A percentile compares a stretch with the other conserved stretches of the same genome.
phyloP scores from a whole-genome alignment of 1,140 invertebrate genomes.

The Helicorthomorpha holstii region DNA sequence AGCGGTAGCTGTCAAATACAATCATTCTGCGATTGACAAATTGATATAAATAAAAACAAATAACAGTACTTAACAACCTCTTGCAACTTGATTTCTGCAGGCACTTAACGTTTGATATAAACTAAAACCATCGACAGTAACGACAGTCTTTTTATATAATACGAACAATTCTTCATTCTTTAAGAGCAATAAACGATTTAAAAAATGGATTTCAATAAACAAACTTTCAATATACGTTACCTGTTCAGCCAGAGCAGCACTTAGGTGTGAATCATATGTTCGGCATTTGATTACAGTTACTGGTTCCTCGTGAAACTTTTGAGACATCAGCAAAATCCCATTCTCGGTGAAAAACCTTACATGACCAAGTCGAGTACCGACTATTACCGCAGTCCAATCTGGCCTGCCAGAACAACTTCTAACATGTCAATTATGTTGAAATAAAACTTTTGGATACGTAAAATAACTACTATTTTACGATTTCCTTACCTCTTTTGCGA shows the following conservation, averaged over 20 bases:
- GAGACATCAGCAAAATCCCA: constrained; percentile 59
- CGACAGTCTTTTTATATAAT: constrained; percentile 53
- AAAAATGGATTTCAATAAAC: background rate
- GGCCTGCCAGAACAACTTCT: constrained; percentile 43
- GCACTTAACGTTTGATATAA: constrained; percentile 62
- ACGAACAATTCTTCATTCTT: constrained; percentile 66
- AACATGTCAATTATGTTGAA: no score
- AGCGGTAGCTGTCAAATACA: constrained; percentile 42
- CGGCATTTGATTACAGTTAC: constrained; percentile 66
- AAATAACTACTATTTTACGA: constrained; percentile 3
- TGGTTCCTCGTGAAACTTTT: constrained; percentile 65
- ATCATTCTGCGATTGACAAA: background rate
- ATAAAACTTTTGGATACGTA: background rate
- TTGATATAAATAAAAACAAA: background rate
- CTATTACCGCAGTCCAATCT: constrained; percentile 83
- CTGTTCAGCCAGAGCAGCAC: constrained; percentile 33
- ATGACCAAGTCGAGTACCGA: constrained; percentile 69
- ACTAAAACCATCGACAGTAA: constrained; percentile 63
- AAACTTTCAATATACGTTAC: constrained; percentile 14
- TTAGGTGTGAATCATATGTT: constrained; percentile 42
- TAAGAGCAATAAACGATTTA: constrained; percentile 1
- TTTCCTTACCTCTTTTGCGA: constrained; percentile 35
- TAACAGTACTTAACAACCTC: constrained; percentile 32
- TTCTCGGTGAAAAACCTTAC: constrained; percentile 75
- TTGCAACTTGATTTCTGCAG: constrained; percentile 60